A percentile compares a stretch with the other conserved stretches of the same genome.
Evolutionary conservation across 2,797 vertebrate genomes (phyloP).

Genomic region (Enteromius radiatus): DNA sequence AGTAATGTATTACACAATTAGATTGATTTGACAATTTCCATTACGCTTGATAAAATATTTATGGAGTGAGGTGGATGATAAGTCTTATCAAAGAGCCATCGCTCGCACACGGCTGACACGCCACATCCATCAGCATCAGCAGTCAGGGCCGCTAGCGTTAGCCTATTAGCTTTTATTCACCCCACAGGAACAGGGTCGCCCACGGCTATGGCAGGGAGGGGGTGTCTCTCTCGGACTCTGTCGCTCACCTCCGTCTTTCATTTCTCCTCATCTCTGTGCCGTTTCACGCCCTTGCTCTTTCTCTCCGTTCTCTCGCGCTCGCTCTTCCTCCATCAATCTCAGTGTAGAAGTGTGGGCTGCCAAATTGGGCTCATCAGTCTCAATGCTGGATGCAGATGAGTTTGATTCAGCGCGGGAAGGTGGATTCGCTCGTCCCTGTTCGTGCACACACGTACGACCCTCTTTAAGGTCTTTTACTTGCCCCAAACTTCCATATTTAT

Average conservation of each 20-base stretch:
- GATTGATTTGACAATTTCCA: conserved; percentile 99
- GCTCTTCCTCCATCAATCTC: conserved; percentile 92
- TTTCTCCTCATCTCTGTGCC: conserved; percentile 18
- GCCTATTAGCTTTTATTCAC: conserved; percentile 97
- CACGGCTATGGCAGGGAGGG: conserved; percentile 90
- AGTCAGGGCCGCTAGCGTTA: conserved; percentile 90
- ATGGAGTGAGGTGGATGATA: conserved; percentile 98
- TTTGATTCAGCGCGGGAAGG: conserved; percentile 97
- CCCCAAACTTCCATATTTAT: background rate
- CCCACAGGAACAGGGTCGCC: conserved; percentile 89
- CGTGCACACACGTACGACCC: conserved; percentile 57
- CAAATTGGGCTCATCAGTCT: conserved; percentile 99
- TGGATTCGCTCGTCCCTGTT: conserved; percentile 92
- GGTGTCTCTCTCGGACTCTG: conserved; percentile 14
- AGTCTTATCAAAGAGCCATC: conserved; percentile 98
- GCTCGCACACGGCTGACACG: conserved; percentile 93
- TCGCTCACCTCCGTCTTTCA: conserved; percentile 56
- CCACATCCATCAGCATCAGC: conserved; percentile 96
- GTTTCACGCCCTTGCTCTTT: conserved; percentile 56
- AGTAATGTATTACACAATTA: conserved; percentile 99
- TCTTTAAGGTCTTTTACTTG: conserved; percentile 44
- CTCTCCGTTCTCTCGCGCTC: conserved; percentile 62
- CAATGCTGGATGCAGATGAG: conserved; percentile 99
- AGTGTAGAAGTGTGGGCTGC: conserved; percentile 98
- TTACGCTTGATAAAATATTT: conserved; percentile 99